A percentile compares a stretch with the other conserved stretches of the same genome.
phyloP scores from a whole-genome alignment of 1,140 invertebrate genomes.

The Ips typographus region DNA sequence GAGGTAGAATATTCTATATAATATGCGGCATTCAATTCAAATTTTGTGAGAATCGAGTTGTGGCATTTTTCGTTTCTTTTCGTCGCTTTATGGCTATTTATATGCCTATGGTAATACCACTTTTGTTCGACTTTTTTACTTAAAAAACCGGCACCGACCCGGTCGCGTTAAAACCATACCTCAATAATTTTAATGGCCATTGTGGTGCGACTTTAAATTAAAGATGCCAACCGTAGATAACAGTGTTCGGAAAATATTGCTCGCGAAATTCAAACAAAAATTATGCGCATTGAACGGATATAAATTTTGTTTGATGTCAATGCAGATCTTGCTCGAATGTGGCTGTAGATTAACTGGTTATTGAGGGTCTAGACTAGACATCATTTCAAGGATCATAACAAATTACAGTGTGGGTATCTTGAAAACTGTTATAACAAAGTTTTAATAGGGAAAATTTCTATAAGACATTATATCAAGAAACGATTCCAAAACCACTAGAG shows the following conservation, averaged over 20 bases:
- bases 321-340: no score
- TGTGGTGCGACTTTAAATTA: conserved; percentile 38
- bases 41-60: conserved; percentile 48
- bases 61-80: conserved; percentile 45
- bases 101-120: conserved; percentile 48
- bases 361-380: no score
- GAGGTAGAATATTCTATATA: conserved; percentile 49
- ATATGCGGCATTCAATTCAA: conserved; percentile 51
- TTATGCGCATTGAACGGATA: conserved; percentile 18
- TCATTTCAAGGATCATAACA: no score
- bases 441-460: no score
- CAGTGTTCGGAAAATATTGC: conserved; percentile 15
- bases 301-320: conserved; percentile 4
- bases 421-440: no score
- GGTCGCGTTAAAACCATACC: conserved; percentile 35
- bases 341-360: no score
- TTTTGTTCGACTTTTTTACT: conserved; percentile 44
- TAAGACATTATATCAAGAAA: no score
- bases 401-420: no score
- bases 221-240: conserved; percentile 30
- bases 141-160: conserved; percentile 39
- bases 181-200: conserved; percentile 46
- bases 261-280: conserved; percentile 29
- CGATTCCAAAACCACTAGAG: no score
- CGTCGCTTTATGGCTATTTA: conserved; percentile 49